Evolutionary conservation across 2,888 invertebrate genomes (phyloP).

Genomic region (Bedellia somnulentella): DNA sequence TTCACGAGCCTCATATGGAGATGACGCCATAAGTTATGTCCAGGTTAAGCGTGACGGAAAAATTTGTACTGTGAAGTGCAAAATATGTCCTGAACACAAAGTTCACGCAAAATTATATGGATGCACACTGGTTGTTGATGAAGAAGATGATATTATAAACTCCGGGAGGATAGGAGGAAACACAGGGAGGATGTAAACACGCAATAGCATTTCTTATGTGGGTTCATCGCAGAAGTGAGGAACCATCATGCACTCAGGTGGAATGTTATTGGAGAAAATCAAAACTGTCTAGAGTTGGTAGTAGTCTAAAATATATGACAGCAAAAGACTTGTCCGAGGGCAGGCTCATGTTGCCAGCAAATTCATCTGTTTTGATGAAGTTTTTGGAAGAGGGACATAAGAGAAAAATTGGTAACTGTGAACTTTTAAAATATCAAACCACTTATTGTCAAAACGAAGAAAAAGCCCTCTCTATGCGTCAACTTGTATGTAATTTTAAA

Average conservation of each 20-base stretch:
- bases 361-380: constrained; percentile 7
- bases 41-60: too few relatives aligned
- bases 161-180: too few relatives aligned
- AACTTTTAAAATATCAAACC: constrained; percentile 5
- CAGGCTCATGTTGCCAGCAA: constrained; percentile 10
- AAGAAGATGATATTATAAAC: too few relatives aligned
- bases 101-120: too few relatives aligned
- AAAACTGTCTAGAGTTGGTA: constrained; percentile 15
- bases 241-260: constrained; percentile 15
- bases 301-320: constrained; percentile 15
- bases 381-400: constrained; percentile 13
- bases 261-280: constrained; percentile 20
- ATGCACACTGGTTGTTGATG: too few relatives aligned
- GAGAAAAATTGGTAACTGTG: constrained; percentile 7
- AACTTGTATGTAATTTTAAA: background rate
- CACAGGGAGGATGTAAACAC: constrained; percentile 18
- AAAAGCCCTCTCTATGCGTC: background rate
- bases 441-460: constrained; percentile 1
- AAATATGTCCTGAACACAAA: too few relatives aligned
- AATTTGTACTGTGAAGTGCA: too few relatives aligned
- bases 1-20: too few relatives aligned
- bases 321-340: constrained; percentile 14
- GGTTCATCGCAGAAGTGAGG: constrained; percentile 19
- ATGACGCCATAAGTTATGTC: too few relatives aligned
- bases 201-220: constrained; percentile 19